Conservation (phyloP, 2,113 vertebrate species). For the Rhadina sibilatrix region DNA sequence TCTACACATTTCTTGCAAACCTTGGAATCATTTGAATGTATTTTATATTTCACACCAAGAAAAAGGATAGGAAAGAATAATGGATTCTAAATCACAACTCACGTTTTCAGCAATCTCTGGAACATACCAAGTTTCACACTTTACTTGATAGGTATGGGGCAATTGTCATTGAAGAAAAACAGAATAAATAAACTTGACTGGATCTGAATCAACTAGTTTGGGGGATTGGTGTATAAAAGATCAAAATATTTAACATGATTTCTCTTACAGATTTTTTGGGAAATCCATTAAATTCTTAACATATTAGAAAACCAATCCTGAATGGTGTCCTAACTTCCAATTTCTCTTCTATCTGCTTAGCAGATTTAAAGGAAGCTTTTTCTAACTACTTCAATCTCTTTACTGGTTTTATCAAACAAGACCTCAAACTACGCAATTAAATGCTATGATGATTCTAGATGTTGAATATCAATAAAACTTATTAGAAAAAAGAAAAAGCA, state of each 20-base stretch:
- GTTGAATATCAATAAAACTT: not conserved
- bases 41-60: not conserved
- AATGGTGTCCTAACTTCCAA: not conserved
- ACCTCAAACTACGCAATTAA: not conserved
- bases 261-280: not conserved
- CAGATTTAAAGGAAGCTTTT: not conserved
- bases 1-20: not conserved
- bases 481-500: not conserved
- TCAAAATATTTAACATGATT: not conserved
- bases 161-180: not conserved
- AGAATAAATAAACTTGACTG: not conserved
- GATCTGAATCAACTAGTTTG: not conserved
- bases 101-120: not conserved
- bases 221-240: not conserved
- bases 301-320: not conserved
- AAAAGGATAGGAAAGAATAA: not conserved
- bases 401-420: not conserved
- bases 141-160: not conserved
- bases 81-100: not conserved
- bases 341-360: not conserved
- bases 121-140: not conserved
- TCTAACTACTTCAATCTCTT: not conserved
- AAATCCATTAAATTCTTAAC: not conserved
- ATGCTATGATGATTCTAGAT: not conserved
- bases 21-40: not conserved